A percentile compares a stretch with the other conserved stretches of the same genome.
phyloP scores from a whole-genome alignment of 2,888 invertebrate genomes.

The Mechanitis messenoides region DNA sequence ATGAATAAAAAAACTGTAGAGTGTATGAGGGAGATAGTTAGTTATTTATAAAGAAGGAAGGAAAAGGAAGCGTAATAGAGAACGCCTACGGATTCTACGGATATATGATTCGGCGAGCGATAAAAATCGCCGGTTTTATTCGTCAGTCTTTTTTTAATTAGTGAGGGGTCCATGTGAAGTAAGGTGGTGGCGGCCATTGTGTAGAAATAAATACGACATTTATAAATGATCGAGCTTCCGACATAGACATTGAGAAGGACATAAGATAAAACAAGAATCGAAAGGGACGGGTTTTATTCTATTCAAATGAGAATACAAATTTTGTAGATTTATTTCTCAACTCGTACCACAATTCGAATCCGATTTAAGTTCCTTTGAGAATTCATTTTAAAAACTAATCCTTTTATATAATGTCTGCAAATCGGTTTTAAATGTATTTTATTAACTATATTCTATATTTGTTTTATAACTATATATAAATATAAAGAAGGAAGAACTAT shows the following conservation, averaged over 20 bases:
- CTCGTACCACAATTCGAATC: conserved; percentile 15
- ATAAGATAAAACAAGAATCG: conserved; percentile 41
- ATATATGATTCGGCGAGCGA: conserved; percentile 71
- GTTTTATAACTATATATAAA: not conserved
- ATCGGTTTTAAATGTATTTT: too few species aligned
- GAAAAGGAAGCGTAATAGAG: conserved; percentile 55
- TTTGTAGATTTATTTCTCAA: conserved; percentile 33
- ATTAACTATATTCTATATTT: too few species aligned
- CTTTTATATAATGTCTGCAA: too few species aligned
- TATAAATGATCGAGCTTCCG: conserved; percentile 56
- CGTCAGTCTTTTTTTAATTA: conserved; percentile 74
- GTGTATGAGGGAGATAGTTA: conserved; percentile 48
- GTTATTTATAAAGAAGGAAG: conserved; percentile 37
- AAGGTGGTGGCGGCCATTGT: conserved; percentile 65
- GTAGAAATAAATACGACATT: conserved; percentile 63
- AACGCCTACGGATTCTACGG: conserved; percentile 70
- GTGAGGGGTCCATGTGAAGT: conserved; percentile 72
- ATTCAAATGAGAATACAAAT: conserved; percentile 39
- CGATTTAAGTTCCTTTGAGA: conserved; percentile 8
- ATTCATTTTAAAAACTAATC: not conserved
- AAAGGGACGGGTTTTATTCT: conserved; percentile 39
- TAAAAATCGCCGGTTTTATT: conserved; percentile 75
- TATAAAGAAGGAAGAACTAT: conserved; percentile 26
- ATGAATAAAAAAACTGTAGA: conserved; percentile 60
- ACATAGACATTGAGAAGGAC: conserved; percentile 56